Percentiles rank a stretch among this genome's conserved stretches.
Conservation (phyloP, 37 sponge, comb jelly and placozoan species). For the Bolinopsis microptera region DNA sequence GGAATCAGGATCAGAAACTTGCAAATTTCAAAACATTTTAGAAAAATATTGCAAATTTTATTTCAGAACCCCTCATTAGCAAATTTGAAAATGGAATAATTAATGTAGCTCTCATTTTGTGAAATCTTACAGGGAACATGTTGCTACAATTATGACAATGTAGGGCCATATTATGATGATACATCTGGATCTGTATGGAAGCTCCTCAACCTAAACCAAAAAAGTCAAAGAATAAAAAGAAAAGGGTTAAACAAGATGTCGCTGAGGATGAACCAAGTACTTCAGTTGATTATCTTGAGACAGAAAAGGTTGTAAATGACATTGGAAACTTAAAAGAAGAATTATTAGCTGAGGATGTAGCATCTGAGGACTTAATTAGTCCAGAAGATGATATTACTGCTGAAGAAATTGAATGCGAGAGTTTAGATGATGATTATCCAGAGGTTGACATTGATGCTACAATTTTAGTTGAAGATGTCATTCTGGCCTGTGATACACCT, state of each 20-base stretch:
- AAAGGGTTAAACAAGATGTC: not conserved
- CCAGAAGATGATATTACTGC: not conserved
- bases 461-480: not conserved
- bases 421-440: not conserved
- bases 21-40: too few species aligned
- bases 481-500: not conserved
- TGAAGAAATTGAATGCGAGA: not conserved
- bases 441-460: not conserved
- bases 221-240: constrained; percentile 43
- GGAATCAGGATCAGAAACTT: too few species aligned
- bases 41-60: too few species aligned
- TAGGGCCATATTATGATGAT: constrained; percentile 15
- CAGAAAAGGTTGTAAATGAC: not conserved
- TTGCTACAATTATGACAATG: not conserved
- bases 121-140: not conserved
- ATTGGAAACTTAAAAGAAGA: not conserved
- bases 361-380: not conserved
- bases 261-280: not conserved
- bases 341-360: not conserved
- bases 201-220: constrained; percentile 57
- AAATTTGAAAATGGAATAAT: too few species aligned
- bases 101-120: too few species aligned
- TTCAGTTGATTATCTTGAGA: not conserved
- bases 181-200: constrained; percentile 45
- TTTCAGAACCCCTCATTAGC: too few species aligned